Percentiles rank a stretch among this genome's conserved stretches.
These are phyloP conservation scores for Xanthia icteritia DNA, from an alignment of 2,888 invertebrate species.

Conservation along the genomic window DNA sequence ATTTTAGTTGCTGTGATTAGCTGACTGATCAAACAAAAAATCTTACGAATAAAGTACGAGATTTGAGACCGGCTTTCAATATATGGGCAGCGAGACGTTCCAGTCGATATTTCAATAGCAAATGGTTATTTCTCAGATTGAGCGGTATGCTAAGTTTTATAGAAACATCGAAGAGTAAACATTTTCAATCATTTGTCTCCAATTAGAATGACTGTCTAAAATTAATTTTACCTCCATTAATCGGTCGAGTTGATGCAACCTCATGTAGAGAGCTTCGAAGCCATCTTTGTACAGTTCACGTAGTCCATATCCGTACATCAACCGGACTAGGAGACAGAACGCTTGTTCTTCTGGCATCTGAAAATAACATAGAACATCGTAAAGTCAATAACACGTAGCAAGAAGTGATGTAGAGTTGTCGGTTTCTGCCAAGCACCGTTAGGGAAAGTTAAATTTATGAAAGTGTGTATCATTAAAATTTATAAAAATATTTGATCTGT, in stretches of 20 bases:
- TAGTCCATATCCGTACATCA: slow-evolving; percentile 99
- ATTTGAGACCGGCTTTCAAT: too few relatives aligned
- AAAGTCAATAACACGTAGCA: neutral
- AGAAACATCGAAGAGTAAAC: too few relatives aligned
- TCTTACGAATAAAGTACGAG: too few relatives aligned
- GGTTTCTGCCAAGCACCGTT: neutral
- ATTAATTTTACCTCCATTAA: slow-evolving; percentile 93
- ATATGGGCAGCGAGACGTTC: too few relatives aligned
- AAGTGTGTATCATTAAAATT: neutral
- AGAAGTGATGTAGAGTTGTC: neutral
- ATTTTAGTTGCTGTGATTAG: too few relatives aligned
- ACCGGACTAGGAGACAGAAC: slow-evolving; percentile 98
- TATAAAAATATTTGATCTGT: too few relatives aligned
- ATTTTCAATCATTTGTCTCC: slow-evolving; percentile 17
- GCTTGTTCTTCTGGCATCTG: slow-evolving; percentile 99
- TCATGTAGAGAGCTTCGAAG: slow-evolving; percentile 98
- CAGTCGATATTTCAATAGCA: too few relatives aligned
- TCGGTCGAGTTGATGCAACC: slow-evolving; percentile 98
- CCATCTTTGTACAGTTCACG: slow-evolving; percentile 99
- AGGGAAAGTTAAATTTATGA: neutral
- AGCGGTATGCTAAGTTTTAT: too few relatives aligned
- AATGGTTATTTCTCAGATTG: too few relatives aligned
- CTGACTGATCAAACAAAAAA: too few relatives aligned
- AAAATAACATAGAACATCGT: slow-evolving; percentile 3
- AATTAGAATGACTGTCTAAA: too few relatives aligned